Evolutionary conservation across 2,888 invertebrate genomes (phyloP).

Genomic region (Pterobdella sp.): DNA sequence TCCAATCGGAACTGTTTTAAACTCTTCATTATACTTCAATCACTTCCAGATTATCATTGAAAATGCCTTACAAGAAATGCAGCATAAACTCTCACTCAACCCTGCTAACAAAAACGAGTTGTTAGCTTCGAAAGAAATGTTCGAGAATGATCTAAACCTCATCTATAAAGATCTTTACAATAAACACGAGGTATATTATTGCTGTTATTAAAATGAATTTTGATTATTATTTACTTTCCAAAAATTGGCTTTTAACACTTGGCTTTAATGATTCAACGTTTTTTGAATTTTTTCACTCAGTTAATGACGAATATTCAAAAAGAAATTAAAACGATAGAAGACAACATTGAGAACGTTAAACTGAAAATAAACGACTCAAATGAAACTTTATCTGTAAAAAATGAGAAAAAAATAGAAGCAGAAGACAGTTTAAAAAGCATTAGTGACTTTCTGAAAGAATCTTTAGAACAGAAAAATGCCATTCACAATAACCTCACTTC

Average conservation of each 20-base stretch:
- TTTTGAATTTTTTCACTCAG: constrained; percentile 13
- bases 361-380: background rate
- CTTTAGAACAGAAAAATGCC: background rate
- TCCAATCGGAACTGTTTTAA: background rate
- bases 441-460: background rate
- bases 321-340: background rate
- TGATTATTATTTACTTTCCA: background rate
- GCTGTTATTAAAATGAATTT: background rate
- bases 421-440: constrained; percentile 15
- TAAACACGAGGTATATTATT: constrained; percentile 70
- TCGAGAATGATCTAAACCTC: constrained; percentile 71
- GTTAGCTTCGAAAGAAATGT: constrained; percentile 62
- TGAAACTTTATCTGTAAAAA: background rate
- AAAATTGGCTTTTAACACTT: background rate
- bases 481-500: constrained; percentile 13
- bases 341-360: background rate
- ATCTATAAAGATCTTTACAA: constrained; percentile 78
- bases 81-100: constrained; percentile 42
- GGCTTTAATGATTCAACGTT: background rate
- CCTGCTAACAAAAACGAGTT: constrained; percentile 60
- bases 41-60: constrained; percentile 46
- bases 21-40: background rate
- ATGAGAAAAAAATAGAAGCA: background rate
- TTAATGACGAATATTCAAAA: background rate
- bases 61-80: constrained; percentile 44